A percentile compares a stretch with the other conserved stretches of the same genome.
These are phyloP conservation scores for Ictidomys tridecemlineatus DNA, from an alignment of 2,113 vertebrate species.

Conservation along the genomic window DNA sequence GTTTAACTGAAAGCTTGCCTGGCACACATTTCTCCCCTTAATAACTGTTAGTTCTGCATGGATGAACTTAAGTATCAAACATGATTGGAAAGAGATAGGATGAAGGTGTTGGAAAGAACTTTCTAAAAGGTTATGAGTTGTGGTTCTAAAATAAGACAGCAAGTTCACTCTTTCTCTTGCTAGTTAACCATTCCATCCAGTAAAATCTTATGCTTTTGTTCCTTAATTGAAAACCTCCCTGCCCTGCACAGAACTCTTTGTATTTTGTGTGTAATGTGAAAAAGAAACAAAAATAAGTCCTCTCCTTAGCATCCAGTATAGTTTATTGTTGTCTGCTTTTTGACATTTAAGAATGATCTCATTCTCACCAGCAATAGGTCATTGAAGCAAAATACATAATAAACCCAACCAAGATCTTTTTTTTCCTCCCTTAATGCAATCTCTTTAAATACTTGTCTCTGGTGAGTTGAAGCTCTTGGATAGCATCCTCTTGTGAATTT, in stretches of 20 bases:
- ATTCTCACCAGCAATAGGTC: not conserved
- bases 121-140: conserved; percentile 34
- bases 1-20: not conserved
- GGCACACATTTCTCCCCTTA: not conserved
- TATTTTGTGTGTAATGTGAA: not conserved
- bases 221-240: not conserved
- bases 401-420: not conserved
- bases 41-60: conserved; percentile 48
- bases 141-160: conserved; percentile 5
- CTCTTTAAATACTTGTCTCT: not conserved
- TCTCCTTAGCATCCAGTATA: not conserved
- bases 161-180: not conserved
- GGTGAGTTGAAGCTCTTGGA: not conserved
- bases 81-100: not conserved
- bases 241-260: not conserved
- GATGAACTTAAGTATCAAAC: conserved; percentile 59
- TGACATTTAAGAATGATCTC: conserved; percentile 58
- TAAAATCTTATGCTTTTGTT: not conserved
- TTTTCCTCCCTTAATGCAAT: not conserved
- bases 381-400: conserved; percentile 42
- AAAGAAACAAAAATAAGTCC: not conserved
- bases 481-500: not conserved
- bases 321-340: conserved; percentile 30
- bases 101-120: not conserved
- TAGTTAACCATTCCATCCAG: not conserved